Evolutionary conservation across 92 coral and sea anemone species (phyloP).

Genomic region (Metridium senile): DNA sequence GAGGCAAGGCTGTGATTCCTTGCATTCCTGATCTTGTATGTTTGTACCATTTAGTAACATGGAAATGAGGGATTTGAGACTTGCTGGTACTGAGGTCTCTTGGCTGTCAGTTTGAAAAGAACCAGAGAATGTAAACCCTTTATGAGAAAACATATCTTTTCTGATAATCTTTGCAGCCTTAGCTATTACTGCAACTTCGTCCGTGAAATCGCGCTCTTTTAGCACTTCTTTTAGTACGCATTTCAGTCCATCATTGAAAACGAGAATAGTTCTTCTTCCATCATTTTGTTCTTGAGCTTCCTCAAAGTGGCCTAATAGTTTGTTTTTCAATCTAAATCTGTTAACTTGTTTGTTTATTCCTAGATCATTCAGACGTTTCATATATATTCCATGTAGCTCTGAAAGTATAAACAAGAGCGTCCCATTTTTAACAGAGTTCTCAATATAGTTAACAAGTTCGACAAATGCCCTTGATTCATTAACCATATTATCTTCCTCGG

Average conservation of each 20-base stretch:
- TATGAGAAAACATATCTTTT: slow-evolving; percentile 54
- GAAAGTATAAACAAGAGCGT: slow-evolving; percentile 43
- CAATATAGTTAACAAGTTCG: slow-evolving; percentile 57
- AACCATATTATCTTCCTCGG: slow-evolving; percentile 39
- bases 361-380: slow-evolving; percentile 43
- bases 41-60: slow-evolving; percentile 57
- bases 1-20: slow-evolving; percentile 70
- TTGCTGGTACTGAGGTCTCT: slow-evolving; percentile 59
- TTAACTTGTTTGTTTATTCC: slow-evolving; percentile 53
- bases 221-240: slow-evolving; percentile 55
- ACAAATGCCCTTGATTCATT: slow-evolving; percentile 62
- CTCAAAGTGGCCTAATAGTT: slow-evolving; percentile 40
- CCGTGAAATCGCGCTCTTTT: slow-evolving; percentile 54
- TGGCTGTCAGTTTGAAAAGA: slow-evolving; percentile 57
- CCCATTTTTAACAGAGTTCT: slow-evolving; percentile 36
- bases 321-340: slow-evolving; percentile 50
- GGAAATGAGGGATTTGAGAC: slow-evolving; percentile 56
- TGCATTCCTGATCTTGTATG: slow-evolving; percentile 65
- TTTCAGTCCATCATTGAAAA: slow-evolving; percentile 51
- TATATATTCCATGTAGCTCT: slow-evolving; percentile 50
- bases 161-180: slow-evolving; percentile 66
- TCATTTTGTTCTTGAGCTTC: slow-evolving; percentile 64
- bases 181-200: slow-evolving; percentile 61
- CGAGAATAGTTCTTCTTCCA: slow-evolving; percentile 46
- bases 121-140: slow-evolving; percentile 66